A percentile compares a stretch with the other conserved stretches of the same genome.
These are phyloP conservation scores for Campoplex nolae DNA, from an alignment of 2,888 invertebrate species.

Conservation along the genomic window DNA sequence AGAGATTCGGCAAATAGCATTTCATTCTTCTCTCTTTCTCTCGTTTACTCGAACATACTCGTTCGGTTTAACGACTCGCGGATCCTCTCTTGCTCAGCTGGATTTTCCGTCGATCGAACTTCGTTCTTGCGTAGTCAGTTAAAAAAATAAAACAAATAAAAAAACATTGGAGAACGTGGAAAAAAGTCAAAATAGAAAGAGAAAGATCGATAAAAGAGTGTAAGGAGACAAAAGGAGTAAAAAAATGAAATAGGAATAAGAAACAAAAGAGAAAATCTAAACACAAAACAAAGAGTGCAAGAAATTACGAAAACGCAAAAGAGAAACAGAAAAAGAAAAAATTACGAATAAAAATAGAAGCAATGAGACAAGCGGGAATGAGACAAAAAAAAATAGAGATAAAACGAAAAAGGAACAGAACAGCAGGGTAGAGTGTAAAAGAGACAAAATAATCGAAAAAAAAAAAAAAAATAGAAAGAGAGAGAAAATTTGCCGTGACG, in stretches of 20 bases:
- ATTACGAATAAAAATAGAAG: slow-evolving; percentile 3
- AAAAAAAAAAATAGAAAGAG: slow-evolving; percentile 19
- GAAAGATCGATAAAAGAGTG: no score
- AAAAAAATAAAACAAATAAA: not conserved
- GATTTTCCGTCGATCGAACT: slow-evolving; percentile 59
- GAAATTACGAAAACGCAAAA: not conserved
- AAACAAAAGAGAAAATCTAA: not conserved
- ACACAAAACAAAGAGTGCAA: not conserved
- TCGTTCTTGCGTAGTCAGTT: slow-evolving; percentile 49
- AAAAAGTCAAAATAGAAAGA: not conserved
- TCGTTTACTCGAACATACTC: slow-evolving; percentile 59
- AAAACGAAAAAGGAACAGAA: not conserved
- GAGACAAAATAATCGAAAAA: not conserved
- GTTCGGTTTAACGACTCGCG: slow-evolving; percentile 66
- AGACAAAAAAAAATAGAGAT: slow-evolving; percentile 28
- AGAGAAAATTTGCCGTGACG: slow-evolving; percentile 55
- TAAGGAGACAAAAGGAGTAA: no score
- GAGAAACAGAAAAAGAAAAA: slow-evolving; percentile 2
- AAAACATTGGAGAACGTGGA: not conserved
- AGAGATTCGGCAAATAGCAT: slow-evolving; percentile 79
- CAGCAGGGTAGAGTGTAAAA: not conserved
- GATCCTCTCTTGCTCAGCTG: slow-evolving; percentile 45
- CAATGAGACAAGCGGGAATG: slow-evolving; percentile 1
- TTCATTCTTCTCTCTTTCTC: slow-evolving; percentile 71
- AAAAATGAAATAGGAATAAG: no score